phyloP scores from a whole-genome alignment of 2,888 invertebrate genomes.

The Notocelia uddmanniana region DNA sequence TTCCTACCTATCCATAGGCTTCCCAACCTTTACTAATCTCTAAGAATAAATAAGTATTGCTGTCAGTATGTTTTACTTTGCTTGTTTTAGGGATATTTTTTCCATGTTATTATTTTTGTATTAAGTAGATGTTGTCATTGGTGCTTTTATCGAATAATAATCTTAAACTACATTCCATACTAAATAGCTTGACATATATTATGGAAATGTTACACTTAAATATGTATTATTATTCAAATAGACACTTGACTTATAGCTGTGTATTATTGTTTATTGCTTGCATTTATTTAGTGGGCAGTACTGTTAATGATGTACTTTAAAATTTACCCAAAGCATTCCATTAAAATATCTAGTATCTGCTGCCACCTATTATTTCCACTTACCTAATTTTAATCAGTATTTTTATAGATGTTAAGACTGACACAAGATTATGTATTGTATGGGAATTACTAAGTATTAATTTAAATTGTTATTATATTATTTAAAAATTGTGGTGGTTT shows the following conservation, averaged over 20 bases:
- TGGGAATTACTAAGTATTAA: slow-evolving; percentile 79
- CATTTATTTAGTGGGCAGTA: slow-evolving; percentile 24
- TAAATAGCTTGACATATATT: slow-evolving; percentile 9
- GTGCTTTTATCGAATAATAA: slow-evolving; percentile 51
- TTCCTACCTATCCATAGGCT: slow-evolving; percentile 8
- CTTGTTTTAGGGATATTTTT: slow-evolving; percentile 11
- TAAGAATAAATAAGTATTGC: slow-evolving; percentile 15
- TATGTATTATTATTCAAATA: not conserved
- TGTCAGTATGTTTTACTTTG: slow-evolving; percentile 24
- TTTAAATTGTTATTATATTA: slow-evolving; percentile 63
- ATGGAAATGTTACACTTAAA: slow-evolving; percentile 9
- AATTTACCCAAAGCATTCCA: slow-evolving; percentile 70
- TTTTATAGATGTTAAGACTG: slow-evolving; percentile 82
- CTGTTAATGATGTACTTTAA: slow-evolving; percentile 9
- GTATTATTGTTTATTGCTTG: slow-evolving; percentile 5
- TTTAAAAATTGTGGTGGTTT: slow-evolving; percentile 70
- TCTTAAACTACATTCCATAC: slow-evolving; percentile 51
- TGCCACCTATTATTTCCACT: slow-evolving; percentile 59
- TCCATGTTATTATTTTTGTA: slow-evolving; percentile 41
- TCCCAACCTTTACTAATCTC: slow-evolving; percentile 19
- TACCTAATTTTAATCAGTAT: slow-evolving; percentile 76
- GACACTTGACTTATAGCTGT: not conserved
- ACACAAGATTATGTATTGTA: slow-evolving; percentile 79
- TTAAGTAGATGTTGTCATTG: slow-evolving; percentile 47
- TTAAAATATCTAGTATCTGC: slow-evolving; percentile 63